Base-by-base conservation (phyloP, 64 coral and sea anemone genomes). In the Pachyseris speciosa region DNA sequence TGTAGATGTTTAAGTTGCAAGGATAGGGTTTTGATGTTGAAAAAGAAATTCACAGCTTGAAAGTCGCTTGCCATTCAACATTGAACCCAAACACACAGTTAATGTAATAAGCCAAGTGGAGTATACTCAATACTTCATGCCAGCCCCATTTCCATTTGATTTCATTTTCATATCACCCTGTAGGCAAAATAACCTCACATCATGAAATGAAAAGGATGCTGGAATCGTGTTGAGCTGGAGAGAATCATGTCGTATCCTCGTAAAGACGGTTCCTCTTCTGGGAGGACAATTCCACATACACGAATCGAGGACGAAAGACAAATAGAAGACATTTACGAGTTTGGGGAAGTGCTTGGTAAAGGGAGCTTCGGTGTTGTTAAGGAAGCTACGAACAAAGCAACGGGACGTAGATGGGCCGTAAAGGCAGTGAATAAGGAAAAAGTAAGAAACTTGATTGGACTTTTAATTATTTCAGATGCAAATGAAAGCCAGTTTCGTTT, bases 401-500 rank as follows among this genome's bases (percentile, higher is more conserved):
- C 86, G 49, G 97, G 94, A 16, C 66, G 72, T 74, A 85, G 65
- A 58, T 95, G 80, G 90, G 97, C 97, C 40, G 88, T 99, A 12
- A 99, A 99, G 53, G 93, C 97, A 15, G 94, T 99, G 20, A 99
- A 99, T 74, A 99, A 99, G 86, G 97, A 99, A 88, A 99, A 99
- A 87, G 97, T 99, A 88, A 86, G 88, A 87, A 86, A 91, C 27
- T 79, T 52, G 28, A 48, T 76, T 3, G 12, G 20, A 19, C 9
- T 76, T 76, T 0, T 6, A 44, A 24, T 28, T 76, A 27, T 47
- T 37, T 44, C 38, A 85, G 22, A 32, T 41, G 58, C 58, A 67
- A 67, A 64, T 5, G 11, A 17, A 78, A 53, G 10, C 11, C 22
- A 33, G 30, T 34, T 58, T 36, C 27, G 31, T 26, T 43, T 22